phyloP scores from a whole-genome alignment of 2,888 invertebrate species.

The Phymatocera aterrima region DNA sequence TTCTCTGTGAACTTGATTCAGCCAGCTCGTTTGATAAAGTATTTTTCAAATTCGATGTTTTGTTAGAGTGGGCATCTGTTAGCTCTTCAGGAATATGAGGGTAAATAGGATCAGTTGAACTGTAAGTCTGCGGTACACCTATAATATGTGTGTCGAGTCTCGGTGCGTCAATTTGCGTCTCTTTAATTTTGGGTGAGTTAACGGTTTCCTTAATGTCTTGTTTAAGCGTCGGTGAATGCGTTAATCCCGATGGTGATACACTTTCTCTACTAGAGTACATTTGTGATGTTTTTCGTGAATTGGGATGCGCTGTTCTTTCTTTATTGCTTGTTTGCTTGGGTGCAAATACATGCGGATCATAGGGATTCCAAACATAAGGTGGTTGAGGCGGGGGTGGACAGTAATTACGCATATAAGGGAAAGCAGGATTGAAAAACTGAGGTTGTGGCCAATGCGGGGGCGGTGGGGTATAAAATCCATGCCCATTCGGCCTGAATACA shows the following conservation, averaged over 20 bases:
- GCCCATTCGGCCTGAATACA: neutral
- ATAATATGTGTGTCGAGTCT: neutral
- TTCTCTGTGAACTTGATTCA: neutral
- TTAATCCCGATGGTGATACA: neutral
- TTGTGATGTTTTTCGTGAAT: neutral
- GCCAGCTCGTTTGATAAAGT: neutral
- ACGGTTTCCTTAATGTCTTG: neutral
- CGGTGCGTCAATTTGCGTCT: neutral
- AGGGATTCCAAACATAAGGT: neutral
- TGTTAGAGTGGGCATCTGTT: neutral
- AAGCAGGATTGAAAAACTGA: neutral
- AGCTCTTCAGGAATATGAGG: neutral
- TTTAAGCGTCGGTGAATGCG: neutral
- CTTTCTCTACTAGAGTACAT: neutral
- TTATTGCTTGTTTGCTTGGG: neutral
- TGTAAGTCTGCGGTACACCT: no score
- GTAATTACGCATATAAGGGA: neutral
- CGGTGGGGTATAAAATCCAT: neutral
- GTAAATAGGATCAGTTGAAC: no score
- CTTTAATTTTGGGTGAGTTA: neutral
- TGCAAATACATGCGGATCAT: neutral
- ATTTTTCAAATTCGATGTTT: neutral
- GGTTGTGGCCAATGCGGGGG: neutral
- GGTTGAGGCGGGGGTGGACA: neutral
- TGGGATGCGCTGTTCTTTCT: neutral